phyloP scores from a whole-genome alignment of 2,113 vertebrate species.

The Myodes glareolus region DNA sequence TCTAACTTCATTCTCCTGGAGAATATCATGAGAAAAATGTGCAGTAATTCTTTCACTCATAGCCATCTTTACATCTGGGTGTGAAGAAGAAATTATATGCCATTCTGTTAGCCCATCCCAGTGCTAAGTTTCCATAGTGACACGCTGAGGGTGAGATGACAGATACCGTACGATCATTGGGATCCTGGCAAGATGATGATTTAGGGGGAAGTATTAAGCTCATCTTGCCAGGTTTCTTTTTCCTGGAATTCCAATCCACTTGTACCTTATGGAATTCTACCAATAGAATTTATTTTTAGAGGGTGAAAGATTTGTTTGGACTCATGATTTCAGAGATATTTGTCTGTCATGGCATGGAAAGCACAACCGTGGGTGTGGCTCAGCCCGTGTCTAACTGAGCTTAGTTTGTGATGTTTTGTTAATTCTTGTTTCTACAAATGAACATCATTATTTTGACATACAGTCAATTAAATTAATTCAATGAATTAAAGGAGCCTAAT shows the following conservation, averaged over 20 bases:
- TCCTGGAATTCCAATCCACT: neutral
- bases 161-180: neutral
- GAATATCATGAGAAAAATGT: neutral
- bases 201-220: constrained; percentile 2
- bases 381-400: neutral
- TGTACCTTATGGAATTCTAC: neutral
- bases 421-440: constrained; percentile 25
- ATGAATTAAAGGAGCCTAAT: neutral
- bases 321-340: neutral
- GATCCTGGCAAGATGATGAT: neutral
- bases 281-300: neutral
- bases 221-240: neutral
- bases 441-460: neutral
- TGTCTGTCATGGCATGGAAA: no score
- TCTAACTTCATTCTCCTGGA: neutral
- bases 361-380: neutral
- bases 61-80: neutral
- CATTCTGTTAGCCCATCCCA: neutral
- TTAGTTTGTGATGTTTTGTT: neutral
- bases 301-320: neutral
- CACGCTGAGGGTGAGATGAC: neutral
- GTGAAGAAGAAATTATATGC: neutral
- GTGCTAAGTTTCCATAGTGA: neutral
- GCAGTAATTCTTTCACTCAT: neutral
- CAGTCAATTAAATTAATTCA: no score